Percentiles rank a stretch among this genome's conserved stretches.
These are phyloP conservation scores for Torymus auratus DNA, from an alignment of 2,888 invertebrate genomes.

Conservation along the genomic window DNA sequence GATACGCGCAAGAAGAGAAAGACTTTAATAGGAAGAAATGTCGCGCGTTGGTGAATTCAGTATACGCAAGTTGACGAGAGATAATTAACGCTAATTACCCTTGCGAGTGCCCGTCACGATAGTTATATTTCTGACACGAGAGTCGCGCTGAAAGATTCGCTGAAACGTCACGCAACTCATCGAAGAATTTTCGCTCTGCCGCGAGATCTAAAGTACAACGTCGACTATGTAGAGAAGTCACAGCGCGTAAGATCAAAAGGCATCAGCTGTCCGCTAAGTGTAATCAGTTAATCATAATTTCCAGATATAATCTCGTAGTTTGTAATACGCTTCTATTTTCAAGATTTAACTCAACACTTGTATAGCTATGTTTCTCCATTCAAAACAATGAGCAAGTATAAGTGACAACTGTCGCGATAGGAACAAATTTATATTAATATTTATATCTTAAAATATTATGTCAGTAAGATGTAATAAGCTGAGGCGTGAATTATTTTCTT, in stretches of 20 bases:
- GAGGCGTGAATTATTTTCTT: too few relatives aligned
- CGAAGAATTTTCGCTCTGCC: conserved; percentile 18
- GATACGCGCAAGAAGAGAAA: background rate
- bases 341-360: too few relatives aligned
- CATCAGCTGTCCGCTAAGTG: background rate
- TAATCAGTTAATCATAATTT: background rate
- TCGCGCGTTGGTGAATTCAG: background rate
- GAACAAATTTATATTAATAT: too few relatives aligned
- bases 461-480: too few relatives aligned
- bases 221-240: too few relatives aligned
- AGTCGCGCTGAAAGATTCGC: conserved; percentile 41
- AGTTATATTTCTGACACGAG: conserved; percentile 21
- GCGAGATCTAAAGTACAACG: background rate
- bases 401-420: too few relatives aligned
- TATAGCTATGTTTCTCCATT: too few relatives aligned
- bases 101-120: conserved; percentile 3
- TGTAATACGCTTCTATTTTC: too few relatives aligned
- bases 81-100: conserved; percentile 52
- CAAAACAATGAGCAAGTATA: too few relatives aligned
- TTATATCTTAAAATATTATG: too few relatives aligned
- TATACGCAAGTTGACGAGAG: conserved; percentile 32
- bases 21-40: conserved; percentile 20
- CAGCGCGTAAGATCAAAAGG: background rate
- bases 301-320: background rate
- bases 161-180: conserved; percentile 44